These are phyloP conservation scores for Hirtodrosophila histrioides DNA, from an alignment of 2,888 invertebrate species.

Conservation along the genomic window DNA sequence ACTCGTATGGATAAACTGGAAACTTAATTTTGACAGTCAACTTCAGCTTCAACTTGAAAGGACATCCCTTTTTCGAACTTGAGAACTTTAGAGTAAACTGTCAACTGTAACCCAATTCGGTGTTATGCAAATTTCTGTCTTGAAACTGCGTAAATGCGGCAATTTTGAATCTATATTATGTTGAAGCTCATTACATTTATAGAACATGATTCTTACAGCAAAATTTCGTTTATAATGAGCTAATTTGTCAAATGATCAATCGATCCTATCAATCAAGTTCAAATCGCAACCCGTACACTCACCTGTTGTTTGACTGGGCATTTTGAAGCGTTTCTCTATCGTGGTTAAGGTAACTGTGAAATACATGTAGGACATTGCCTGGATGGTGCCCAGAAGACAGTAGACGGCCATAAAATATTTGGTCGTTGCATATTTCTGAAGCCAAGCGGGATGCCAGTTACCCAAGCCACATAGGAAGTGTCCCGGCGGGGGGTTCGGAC, in stretches of 20 bases:
- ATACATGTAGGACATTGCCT: slow-evolving; percentile 88
- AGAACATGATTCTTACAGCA: slow-evolving; percentile 24
- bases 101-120: too few species aligned
- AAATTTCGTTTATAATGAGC: background rate
- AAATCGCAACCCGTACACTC: slow-evolving; percentile 40
- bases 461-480: slow-evolving; percentile 85
- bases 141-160: too few species aligned
- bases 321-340: slow-evolving; percentile 88
- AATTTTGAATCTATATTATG: background rate
- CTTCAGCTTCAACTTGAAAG: too few species aligned
- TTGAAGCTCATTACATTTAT: slow-evolving; percentile 22
- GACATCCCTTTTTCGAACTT: too few species aligned
- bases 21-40: too few species aligned
- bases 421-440: slow-evolving; percentile 86
- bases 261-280: slow-evolving; percentile 33
- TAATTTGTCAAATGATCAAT: background rate
- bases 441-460: slow-evolving; percentile 86
- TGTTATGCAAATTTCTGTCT: too few species aligned
- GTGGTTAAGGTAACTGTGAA: slow-evolving; percentile 88
- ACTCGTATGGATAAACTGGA: too few species aligned
- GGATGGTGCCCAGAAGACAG: slow-evolving; percentile 87
- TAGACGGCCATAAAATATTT: slow-evolving; percentile 87
- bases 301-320: slow-evolving; percentile 89
- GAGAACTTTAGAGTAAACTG: too few species aligned
- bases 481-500: slow-evolving; percentile 55